Evolutionary conservation across 2,888 invertebrate genomes (phyloP).

Genomic region (Hemistola chrysoprasaria): DNA sequence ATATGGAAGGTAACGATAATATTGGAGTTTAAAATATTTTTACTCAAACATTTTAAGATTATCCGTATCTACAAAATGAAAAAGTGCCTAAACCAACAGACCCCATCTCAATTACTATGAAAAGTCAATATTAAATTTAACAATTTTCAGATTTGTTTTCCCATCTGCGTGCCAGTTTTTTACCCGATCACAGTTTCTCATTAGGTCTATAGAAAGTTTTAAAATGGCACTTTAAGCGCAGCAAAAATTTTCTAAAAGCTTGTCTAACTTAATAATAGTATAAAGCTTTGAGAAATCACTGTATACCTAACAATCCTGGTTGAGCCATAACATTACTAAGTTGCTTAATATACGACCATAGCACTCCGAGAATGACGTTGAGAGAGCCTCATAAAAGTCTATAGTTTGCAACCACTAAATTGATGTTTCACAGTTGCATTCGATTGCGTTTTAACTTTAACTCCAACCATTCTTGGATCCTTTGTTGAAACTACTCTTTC

Average conservation of each 20-base stretch:
- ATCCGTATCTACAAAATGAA: not conserved
- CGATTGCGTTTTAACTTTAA: conserved; percentile 41
- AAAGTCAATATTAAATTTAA: not conserved
- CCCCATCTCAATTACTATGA: not conserved
- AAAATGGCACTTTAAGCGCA: too few species aligned
- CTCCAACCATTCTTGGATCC: not conserved
- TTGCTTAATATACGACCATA: conserved; percentile 46
- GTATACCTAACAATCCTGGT: conserved; percentile 24
- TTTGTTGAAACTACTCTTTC: too few species aligned
- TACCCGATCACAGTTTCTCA: too few species aligned
- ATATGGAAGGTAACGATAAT: too few species aligned
- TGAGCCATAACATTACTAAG: conserved; percentile 46
- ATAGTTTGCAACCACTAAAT: conserved; percentile 48
- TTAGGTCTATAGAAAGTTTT: too few species aligned
- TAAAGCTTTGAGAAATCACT: conserved; percentile 3
- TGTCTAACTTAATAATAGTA: too few species aligned
- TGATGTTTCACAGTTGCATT: conserved; percentile 38
- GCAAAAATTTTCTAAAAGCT: too few species aligned
- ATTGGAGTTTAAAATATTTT: not conserved
- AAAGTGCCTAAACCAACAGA: conserved; percentile 3
- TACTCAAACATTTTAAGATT: not conserved
- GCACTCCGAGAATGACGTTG: conserved; percentile 42
- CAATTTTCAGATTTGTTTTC: conserved; percentile 1
- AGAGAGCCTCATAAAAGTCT: conserved; percentile 52
- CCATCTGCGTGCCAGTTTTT: too few species aligned